Evolutionary conservation across 2,888 invertebrate species (phyloP), one percentile per base, ranked within the genome.

Genomic region (Chloromyia formosa): DNA sequence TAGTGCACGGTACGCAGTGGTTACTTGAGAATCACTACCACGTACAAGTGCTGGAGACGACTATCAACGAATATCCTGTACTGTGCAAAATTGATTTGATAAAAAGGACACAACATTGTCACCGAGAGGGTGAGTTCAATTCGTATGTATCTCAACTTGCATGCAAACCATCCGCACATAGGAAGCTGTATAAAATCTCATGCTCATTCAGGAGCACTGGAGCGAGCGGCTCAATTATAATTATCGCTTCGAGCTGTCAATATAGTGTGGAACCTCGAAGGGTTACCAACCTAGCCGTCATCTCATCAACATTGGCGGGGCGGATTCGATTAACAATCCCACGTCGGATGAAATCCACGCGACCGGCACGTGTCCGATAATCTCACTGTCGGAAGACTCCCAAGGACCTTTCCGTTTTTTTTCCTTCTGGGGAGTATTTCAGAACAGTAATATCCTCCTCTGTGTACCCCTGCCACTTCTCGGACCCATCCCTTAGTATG

Each of bases 281-380:
- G 56, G 74, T 74, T 74, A 49, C 62, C 64, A 40, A 58, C 45
- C 18, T n/a, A 14, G 60, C n/a, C 56, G 20, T 60, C 60, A 18
- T 58, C 54, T 60, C 60, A 23, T 27, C 45, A 73, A 60, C 53
- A 73, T 73, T 60, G 73, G 18, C 23, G 62, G 69, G 77, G 75
- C 74, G 75, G 78, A 64, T 75, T 77, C 77, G 78, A 78, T 78
- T 78, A 78, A 78, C 78, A 78, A 78, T 78, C 78, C 77, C 77
- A 76, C 74, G 77, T 75, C 77, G 77, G 60, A 75, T 73, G 56
- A 71, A 64, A 64, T 64, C 35, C 78, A 78, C 78, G 78, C 76
- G 78, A 77, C 78, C 73, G 72, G 49, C 78, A 78, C 78, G 78
- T 78, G 78, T 74, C 77, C 77, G 77, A 77, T 78, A 78, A 78